A percentile compares a stretch with the other conserved stretches of the same genome.
These are phyloP conservation scores for Gopherus flavomarginatus DNA, from an alignment of 2,113 vertebrate species.

Conservation along the genomic window DNA sequence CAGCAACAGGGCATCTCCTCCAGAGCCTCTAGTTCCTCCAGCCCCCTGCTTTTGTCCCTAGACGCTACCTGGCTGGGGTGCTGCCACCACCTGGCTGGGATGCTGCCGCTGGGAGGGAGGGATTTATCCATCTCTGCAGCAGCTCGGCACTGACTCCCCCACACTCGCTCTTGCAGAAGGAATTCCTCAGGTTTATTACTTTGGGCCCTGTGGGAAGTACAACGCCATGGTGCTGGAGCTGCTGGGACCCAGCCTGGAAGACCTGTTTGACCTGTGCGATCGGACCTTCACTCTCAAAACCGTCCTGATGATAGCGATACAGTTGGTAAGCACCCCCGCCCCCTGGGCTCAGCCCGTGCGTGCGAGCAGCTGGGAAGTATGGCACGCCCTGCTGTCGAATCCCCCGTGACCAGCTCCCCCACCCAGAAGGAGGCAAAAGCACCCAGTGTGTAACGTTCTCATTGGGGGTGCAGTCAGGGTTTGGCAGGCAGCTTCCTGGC, in stretches of 20 bases:
- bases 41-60: slow-evolving; percentile 27
- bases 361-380: rapidly evolving
- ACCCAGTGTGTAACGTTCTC: not conserved
- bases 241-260: slow-evolving; percentile 96
- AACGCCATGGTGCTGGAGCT: slow-evolving; percentile 99
- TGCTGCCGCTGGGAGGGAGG: not conserved
- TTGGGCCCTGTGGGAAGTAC: slow-evolving; percentile 98
- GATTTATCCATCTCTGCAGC: not conserved
- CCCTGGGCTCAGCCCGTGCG: not conserved
- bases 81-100: too few relatives aligned
- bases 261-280: slow-evolving; percentile 97
- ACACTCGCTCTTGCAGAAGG: slow-evolving; percentile 84
- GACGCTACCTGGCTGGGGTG: not conserved
- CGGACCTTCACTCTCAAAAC: slow-evolving; percentile 98
- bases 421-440: not conserved
- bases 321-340: slow-evolving; percentile 86
- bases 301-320: slow-evolving; percentile 98
- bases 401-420: not conserved
- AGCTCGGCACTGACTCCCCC: not conserved
- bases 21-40: not conserved
- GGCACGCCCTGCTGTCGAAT: not conserved
- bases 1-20: too few relatives aligned
- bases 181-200: slow-evolving; percentile 99
- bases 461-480: not conserved
- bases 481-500: not conserved